Conservation (phyloP, 2,888 invertebrate genomes). For the Troides oblongomaculatus region DNA sequence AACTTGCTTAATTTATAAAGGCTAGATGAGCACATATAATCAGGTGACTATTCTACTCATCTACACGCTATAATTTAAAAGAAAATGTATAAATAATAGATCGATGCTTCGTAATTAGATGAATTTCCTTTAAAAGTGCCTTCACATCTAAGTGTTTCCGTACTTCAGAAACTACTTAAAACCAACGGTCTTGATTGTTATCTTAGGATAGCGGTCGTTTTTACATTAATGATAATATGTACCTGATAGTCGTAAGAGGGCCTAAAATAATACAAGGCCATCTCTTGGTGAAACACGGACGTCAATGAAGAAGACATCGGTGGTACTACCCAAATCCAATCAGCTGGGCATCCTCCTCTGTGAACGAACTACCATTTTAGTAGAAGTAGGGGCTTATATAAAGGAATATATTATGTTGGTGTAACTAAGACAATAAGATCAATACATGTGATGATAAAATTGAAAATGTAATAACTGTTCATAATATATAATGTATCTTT, state of each 20-base stretch:
- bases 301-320: constrained; percentile 88
- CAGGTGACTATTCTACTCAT: too few relatives aligned
- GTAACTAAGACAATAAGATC: too few relatives aligned
- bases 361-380: constrained; percentile 7
- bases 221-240: constrained; percentile 28
- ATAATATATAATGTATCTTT: background rate
- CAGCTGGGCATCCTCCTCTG: constrained; percentile 89
- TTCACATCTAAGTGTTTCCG: too few relatives aligned
- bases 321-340: constrained; percentile 91
- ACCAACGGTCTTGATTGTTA: background rate
- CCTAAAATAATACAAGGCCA: constrained; percentile 92
- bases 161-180: too few relatives aligned
- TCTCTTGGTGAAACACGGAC: constrained; percentile 90
- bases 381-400: background rate
- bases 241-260: constrained; percentile 96
- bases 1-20: too few relatives aligned
- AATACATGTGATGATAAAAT: too few relatives aligned
- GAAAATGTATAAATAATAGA: too few relatives aligned
- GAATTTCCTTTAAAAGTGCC: too few relatives aligned
- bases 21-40: too few relatives aligned
- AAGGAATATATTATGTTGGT: too few relatives aligned
- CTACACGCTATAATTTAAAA: too few relatives aligned
- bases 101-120: too few relatives aligned
- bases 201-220: background rate
- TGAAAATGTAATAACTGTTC: background rate